Base-by-base conservation (phyloP, 2,888 invertebrate species). In the Clepsis dumicolana region DNA sequence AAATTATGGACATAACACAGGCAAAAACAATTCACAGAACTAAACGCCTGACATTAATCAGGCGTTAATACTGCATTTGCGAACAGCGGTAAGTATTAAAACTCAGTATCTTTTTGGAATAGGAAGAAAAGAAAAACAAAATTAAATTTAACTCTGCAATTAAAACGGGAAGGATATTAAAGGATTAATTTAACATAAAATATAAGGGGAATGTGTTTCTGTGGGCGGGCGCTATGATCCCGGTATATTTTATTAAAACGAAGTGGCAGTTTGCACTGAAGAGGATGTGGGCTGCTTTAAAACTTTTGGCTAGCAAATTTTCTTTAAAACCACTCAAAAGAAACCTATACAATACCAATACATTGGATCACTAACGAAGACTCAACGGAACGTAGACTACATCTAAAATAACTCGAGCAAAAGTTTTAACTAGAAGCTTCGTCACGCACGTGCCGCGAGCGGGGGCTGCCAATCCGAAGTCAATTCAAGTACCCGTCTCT, bases 371-470 rank as follows among this genome's bases (percentile, higher is more conserved):
- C 12, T 10, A 35, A 12, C 3, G 35, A 10, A 10, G 35, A 35
- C 29, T 35, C 35, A 4, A 35, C 12, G 12, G 35, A 35, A 12
- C 10, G 35, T 5, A 35, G 35, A 35, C 35, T n/a, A n/a, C n/a
- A 35, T 35, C 35, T 12, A 35, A 35, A 35, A n/a, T 35, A 41
- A 52, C 52, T n/a, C n/a, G 8, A 2, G 7, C 21, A 21, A 21
- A 52, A 52, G 27, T 52, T 5, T 25, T 1, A 16, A 54, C 29
- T 54, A 10, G 29, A 54, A 29, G 59, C 24, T 21, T 48, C 25
- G 63, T 24, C 48, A 50, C 59, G 59, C 32, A 7, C 54, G 41
- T 48, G 54, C 25, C 32, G 16, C 8, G 18, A 54, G 8, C 21
- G 3, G 16, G n/a, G 29, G 29, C 8, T 16, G 29, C 54, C 54